Conservation (phyloP, 2,797 vertebrate genomes). For the Stomatorhinus walkeri region DNA sequence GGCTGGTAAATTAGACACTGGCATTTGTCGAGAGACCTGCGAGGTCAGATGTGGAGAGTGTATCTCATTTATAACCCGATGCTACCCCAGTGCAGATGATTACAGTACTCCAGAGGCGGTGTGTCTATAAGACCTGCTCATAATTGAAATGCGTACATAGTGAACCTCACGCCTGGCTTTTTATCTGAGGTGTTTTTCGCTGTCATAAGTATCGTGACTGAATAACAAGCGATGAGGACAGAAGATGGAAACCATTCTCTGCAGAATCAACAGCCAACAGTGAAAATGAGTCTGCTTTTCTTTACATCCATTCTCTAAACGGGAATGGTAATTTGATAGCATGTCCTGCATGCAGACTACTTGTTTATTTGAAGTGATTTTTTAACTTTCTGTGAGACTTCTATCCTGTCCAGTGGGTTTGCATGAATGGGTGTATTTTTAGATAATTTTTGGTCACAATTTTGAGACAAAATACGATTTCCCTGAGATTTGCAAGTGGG, state of each 20-base stretch:
- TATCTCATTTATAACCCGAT: constrained; percentile 33
- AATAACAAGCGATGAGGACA: neutral
- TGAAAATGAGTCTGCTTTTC: constrained; percentile 12
- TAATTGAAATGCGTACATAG: constrained; percentile 21
- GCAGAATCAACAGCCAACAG: neutral
- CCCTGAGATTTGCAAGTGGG: neutral
- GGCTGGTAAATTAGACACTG: constrained; percentile 27
- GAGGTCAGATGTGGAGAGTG: constrained; percentile 29
- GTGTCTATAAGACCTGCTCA: neutral
- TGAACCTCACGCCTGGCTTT: constrained; percentile 16
- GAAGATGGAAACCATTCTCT: constrained; percentile 14
- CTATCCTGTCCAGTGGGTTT: neutral
- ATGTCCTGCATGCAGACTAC: neutral
- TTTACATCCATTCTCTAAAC: neutral
- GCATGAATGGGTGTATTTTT: neutral
- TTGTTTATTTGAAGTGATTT: neutral
- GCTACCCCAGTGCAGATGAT: constrained; percentile 28
- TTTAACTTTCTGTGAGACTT: neutral
- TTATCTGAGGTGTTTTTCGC: neutral
- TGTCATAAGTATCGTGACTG: constrained; percentile 12
- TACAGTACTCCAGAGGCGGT: neutral
- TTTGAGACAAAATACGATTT: neutral
- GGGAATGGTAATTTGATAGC: neutral
- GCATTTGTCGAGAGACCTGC: constrained; percentile 35
- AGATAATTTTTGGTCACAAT: neutral